Base-by-base conservation (phyloP, 2,113 vertebrate genomes). In the Columba janthina region DNA sequence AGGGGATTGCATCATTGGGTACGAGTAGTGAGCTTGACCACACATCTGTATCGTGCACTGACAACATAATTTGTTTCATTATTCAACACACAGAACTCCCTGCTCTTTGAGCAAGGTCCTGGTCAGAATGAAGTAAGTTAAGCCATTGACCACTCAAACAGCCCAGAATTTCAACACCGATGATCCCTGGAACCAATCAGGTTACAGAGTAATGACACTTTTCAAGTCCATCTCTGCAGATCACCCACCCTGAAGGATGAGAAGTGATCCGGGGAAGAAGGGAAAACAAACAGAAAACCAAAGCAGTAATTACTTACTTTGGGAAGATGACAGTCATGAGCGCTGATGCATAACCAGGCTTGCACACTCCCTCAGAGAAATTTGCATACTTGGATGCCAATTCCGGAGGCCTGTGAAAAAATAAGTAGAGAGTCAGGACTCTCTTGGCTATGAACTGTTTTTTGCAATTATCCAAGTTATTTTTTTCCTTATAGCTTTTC, bases 281-380 rank as follows among this genome's bases (percentile, higher is more conserved):
- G 70, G 17, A 40, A n/a, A 64, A 48, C 93, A 22, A n/a, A 32
- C 21, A 44, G 16, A 44, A 44, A 44, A 44, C 25, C 69, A 42
- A 20, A 32, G 31, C 58, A 53, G 34, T 24, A 18, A 76, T 74
- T 77, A 97, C 99, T 99, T 98, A 99, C 99, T 99, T 99, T 86
- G 99, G 99, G 94, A 99, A 99, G 98, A 99, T 99, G 97, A 98
- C 96, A 48, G 98, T 98, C 99, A 99, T 99, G 97, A 99, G 98
- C 62, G 99, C 99, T 71, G 99, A 98, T 64, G 99, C 98, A 61
- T 99, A 99, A 95, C 99, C 99, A 20, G 98, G 99, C 85, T 98
- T 99, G 98, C 99, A 99, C 87, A 94, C 85, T 94, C 99, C 99
- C 70, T 99, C 98, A 36, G 98, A 99, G 96, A 99, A 98, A 98